phyloP scores from a whole-genome alignment of 35 echinoderm and acorn worm genomes.

The Apostichopus californicus region DNA sequence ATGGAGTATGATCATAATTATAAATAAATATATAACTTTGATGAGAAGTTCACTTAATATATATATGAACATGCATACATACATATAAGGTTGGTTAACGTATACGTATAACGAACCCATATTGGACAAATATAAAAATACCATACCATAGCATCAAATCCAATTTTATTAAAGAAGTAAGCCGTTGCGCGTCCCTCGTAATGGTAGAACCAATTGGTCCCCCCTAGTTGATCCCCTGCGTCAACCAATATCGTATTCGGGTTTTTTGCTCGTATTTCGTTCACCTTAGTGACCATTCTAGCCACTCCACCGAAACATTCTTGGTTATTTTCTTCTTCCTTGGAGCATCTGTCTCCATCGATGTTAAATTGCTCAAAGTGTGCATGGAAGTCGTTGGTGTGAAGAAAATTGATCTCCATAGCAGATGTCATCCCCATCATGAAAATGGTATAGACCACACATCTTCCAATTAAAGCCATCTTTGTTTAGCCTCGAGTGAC shows the following conservation, averaged over 20 bases:
- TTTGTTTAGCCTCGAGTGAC: too few relatives aligned
- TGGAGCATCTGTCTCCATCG: slow-evolving; percentile 50
- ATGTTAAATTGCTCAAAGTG: slow-evolving; percentile 49
- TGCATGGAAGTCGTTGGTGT: slow-evolving; percentile 88
- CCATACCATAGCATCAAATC: slow-evolving; percentile 84
- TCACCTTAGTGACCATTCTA: slow-evolving; percentile 59
- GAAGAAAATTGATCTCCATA: slow-evolving; percentile 51
- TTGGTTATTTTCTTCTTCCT: slow-evolving; percentile 13
- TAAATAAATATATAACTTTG: too few relatives aligned
- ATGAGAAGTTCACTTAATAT: too few relatives aligned
- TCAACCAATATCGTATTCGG: slow-evolving; percentile 72
- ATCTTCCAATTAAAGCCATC: too few relatives aligned
- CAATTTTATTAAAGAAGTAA: slow-evolving; percentile 72
- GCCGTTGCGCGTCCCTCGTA: slow-evolving; percentile 74
- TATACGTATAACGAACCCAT: too few relatives aligned
- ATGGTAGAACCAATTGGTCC: slow-evolving; percentile 81
- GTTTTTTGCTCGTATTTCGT: slow-evolving; percentile 53
- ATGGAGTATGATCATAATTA: too few relatives aligned
- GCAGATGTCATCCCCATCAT: too few relatives aligned
- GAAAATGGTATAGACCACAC: too few relatives aligned
- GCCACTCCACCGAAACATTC: slow-evolving; percentile 74
- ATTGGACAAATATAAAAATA: too few relatives aligned
- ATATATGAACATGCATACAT: too few relatives aligned
- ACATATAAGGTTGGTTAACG: too few relatives aligned
- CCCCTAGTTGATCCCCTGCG: slow-evolving; percentile 80